Percentiles rank a stretch among this genome's conserved stretches.
These are phyloP conservation scores for Trichonephila inaurata DNA, from an alignment of 1,140 invertebrate genomes.

Conservation along the genomic window DNA sequence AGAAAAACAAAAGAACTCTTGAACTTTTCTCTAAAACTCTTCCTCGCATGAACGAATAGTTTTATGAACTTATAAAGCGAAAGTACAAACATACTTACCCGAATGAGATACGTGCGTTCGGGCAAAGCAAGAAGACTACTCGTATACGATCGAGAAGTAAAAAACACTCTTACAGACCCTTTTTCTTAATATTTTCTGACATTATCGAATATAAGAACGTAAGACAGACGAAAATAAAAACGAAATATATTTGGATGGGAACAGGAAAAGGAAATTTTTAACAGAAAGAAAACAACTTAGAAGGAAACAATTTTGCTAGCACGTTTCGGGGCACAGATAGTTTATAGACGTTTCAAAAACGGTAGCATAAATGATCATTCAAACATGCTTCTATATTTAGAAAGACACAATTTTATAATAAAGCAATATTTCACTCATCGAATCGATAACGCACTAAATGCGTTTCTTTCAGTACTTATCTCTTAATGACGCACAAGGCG, in stretches of 20 bases:
- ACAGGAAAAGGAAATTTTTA: not conserved
- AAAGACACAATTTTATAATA: too few relatives aligned
- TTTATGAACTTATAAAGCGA: slow-evolving; percentile 9
- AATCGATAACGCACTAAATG: too few relatives aligned
- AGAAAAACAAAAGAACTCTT: not conserved
- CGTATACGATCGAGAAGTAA: not conserved
- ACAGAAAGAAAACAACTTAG: not conserved
- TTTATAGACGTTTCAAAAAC: too few relatives aligned
- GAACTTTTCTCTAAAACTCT: not conserved
- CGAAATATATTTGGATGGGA: not conserved
- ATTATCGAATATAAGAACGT: not conserved
- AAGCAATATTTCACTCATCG: too few relatives aligned
- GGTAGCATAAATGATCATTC: too few relatives aligned
- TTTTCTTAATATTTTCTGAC: not conserved
- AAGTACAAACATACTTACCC: not conserved
- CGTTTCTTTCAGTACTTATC: too few relatives aligned
- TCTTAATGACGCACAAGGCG: too few relatives aligned
- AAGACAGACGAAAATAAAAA: not conserved
- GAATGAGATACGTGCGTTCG: slow-evolving; percentile 1
- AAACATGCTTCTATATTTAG: too few relatives aligned
- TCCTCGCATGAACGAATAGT: not conserved
- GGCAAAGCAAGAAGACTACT: not conserved
- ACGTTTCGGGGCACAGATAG: not conserved
- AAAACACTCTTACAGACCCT: not conserved
- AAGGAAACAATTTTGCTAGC: not conserved